Conservation (phyloP, 2,888 invertebrate genomes). For the Lochmaea capreae region DNA sequence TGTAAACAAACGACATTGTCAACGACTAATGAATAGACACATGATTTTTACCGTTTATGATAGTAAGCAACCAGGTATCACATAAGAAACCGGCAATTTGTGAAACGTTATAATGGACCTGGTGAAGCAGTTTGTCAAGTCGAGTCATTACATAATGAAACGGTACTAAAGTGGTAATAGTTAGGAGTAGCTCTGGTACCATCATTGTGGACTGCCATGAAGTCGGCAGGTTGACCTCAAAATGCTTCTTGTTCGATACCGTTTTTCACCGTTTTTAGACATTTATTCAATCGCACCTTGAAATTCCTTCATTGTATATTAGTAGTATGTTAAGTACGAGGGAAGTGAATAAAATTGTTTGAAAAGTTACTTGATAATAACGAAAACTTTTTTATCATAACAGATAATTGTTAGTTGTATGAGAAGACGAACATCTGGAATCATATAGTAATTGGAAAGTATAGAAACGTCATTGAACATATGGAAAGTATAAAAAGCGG, state of each 20-base stretch:
- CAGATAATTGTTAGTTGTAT: no score
- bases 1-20: background rate
- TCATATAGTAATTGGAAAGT: no score
- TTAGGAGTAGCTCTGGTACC: slow-evolving; percentile 31
- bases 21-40: background rate
- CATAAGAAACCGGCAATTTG: slow-evolving; percentile 10
- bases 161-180: slow-evolving; percentile 33
- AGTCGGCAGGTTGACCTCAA: slow-evolving; percentile 37
- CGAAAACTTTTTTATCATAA: no score
- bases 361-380: no score
- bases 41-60: background rate
- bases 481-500: no score
- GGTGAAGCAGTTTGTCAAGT: slow-evolving; percentile 27
- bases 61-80: background rate
- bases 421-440: no score
- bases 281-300: slow-evolving; percentile 31
- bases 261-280: slow-evolving; percentile 39
- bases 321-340: background rate
- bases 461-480: no score
- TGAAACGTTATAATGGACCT: slow-evolving; percentile 17
- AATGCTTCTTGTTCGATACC: slow-evolving; percentile 33
- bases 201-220: slow-evolving; percentile 23
- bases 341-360: background rate
- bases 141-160: slow-evolving; percentile 35
- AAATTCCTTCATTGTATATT: slow-evolving; percentile 18